These are phyloP conservation scores for Dinothrombium tinctorium DNA, from an alignment of 1,140 invertebrate genomes.

Conservation along the genomic window DNA sequence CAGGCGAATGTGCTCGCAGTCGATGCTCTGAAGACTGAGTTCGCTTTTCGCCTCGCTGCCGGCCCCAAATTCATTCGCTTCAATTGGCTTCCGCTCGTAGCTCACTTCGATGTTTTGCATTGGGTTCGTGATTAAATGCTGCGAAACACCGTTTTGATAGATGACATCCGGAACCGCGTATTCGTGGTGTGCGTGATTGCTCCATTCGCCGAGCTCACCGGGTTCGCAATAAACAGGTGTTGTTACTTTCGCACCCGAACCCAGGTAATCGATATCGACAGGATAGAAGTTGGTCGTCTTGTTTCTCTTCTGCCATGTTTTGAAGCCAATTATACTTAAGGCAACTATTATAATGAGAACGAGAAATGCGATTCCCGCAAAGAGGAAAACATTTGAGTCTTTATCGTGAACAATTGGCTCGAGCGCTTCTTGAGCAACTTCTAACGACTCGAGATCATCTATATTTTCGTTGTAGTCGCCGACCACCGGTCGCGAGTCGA, in stretches of 20 bases:
- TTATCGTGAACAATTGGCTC: neutral
- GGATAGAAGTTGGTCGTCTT: neutral
- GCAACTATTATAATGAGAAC: neutral
- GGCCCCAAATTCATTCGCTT: too few relatives aligned
- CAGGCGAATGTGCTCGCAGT: too few relatives aligned
- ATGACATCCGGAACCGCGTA: slow-evolving; percentile 11
- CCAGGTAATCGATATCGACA: neutral
- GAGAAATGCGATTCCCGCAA: neutral
- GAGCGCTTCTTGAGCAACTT: neutral
- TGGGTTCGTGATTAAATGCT: neutral
- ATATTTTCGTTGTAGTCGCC: neutral
- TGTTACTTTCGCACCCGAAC: neutral
- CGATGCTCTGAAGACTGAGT: too few relatives aligned
- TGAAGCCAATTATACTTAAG: neutral
- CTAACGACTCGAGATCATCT: neutral
- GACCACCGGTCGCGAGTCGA: slow-evolving; percentile 14
- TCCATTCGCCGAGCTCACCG: neutral
- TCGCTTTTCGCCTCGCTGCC: too few relatives aligned
- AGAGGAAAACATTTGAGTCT: slow-evolving; percentile 2
- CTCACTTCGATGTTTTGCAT: too few relatives aligned
- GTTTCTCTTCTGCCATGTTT: slow-evolving; percentile 5
- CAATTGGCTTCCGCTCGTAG: too few relatives aligned
- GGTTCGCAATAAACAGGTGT: slow-evolving; percentile 10
- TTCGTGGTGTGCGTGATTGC: neutral
- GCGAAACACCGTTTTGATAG: slow-evolving; percentile 1